Conservation (phyloP, 2,888 invertebrate species). For the Monochamus alternatus region DNA sequence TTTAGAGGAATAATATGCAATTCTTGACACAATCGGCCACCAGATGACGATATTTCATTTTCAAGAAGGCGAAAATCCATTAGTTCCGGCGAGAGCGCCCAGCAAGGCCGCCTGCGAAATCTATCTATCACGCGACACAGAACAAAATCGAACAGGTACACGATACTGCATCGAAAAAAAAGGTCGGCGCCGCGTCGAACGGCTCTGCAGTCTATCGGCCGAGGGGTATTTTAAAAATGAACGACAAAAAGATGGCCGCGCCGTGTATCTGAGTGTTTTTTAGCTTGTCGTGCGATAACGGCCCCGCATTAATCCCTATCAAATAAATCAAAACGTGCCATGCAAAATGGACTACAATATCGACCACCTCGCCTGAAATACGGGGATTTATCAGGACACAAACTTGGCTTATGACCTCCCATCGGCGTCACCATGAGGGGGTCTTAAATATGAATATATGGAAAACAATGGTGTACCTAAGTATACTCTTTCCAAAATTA, state of each 20-base stretch:
- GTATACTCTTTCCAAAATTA: no score
- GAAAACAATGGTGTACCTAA: no score
- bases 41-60: no score
- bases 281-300: not conserved
- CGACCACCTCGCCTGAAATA: conserved; percentile 26
- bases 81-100: no score
- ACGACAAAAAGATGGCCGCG: not conserved
- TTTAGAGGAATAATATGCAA: no score
- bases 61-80: no score
- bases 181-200: conserved; percentile 14
- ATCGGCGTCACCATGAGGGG: not conserved
- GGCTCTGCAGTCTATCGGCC: not conserved
- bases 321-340: conserved; percentile 63
- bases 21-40: no score
- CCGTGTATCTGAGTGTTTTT: not conserved
- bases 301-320: conserved; percentile 63
- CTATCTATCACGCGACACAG: no score
- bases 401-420: not conserved
- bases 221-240: conserved; percentile 8
- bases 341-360: conserved; percentile 53
- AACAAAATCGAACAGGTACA: no score
- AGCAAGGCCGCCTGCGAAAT: not conserved
- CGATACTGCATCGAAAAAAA: not conserved
- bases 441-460: no score
- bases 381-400: not conserved